Conservation (phyloP, 2,888 invertebrate genomes). For the Cistogaster globosa region DNA sequence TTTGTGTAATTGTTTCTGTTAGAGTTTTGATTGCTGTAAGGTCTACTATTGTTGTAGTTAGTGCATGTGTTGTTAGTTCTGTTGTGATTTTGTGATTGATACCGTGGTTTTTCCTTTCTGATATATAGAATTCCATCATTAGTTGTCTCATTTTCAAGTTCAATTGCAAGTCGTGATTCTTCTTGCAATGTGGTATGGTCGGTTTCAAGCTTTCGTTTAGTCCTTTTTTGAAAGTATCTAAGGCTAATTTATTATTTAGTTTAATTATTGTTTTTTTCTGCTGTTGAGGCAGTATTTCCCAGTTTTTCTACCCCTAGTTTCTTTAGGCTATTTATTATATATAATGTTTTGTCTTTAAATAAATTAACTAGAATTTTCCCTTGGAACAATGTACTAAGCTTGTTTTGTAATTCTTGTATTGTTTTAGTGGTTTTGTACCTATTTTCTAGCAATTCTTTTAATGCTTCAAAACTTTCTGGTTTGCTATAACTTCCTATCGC, state of each 20-base stretch:
- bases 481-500: neutral
- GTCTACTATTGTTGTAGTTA: too few relatives aligned
- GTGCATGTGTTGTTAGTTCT: too few relatives aligned
- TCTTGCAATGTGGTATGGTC: too few relatives aligned
- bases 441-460: neutral
- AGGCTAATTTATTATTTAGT: too few relatives aligned
- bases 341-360: neutral
- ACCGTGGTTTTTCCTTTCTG: neutral
- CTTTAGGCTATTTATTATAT: neutral
- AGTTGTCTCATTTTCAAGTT: neutral
- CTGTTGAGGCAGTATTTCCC: too few relatives aligned
- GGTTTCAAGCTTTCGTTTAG: too few relatives aligned
- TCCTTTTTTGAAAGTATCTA: too few relatives aligned
- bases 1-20: neutral
- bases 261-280: too few relatives aligned
- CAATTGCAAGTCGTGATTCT: too few relatives aligned
- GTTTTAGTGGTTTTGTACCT: neutral
- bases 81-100: too few relatives aligned
- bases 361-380: neutral
- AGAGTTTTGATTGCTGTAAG: neutral
- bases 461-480: slow-evolving; percentile 12
- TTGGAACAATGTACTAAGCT: neutral
- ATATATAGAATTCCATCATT: neutral
- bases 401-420: neutral
- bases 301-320: too few relatives aligned